Percentiles rank a stretch among this genome's conserved stretches.
These are phyloP conservation scores for Eretmocerus hayati DNA, from an alignment of 2,888 invertebrate species.

Conservation along the genomic window DNA sequence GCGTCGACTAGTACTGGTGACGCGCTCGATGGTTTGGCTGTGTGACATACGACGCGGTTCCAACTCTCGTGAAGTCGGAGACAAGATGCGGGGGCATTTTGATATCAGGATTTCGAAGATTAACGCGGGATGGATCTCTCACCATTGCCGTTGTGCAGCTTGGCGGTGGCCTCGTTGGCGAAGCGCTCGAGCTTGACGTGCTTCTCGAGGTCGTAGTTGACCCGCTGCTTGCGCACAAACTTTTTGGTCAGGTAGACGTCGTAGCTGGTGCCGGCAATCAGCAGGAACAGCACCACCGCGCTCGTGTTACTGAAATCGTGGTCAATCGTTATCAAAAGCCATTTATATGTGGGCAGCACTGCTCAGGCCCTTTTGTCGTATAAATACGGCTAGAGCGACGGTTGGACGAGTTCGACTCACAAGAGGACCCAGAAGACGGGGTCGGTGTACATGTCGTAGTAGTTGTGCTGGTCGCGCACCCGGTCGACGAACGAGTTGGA, in stretches of 20 bases:
- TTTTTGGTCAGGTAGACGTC: constrained; percentile 52
- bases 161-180: constrained; percentile 30
- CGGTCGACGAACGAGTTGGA: constrained; percentile 51
- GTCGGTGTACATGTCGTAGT: constrained; percentile 61
- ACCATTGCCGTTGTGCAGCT: constrained; percentile 38
- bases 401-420: no score
- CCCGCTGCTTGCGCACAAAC: constrained; percentile 26
- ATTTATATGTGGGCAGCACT: no score
- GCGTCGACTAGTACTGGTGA: no score
- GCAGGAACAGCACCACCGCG: constrained; percentile 50
- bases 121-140: no score
- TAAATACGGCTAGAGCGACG: no score
- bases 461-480: constrained; percentile 61
- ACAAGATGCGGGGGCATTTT: no score
- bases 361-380: no score
- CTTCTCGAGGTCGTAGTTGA: constrained; percentile 40
- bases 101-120: no score
- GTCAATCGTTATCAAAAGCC: no score
- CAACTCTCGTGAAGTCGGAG: no score
- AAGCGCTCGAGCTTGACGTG: constrained; percentile 40
- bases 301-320: constrained; percentile 55
- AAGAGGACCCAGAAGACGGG: constrained; percentile 63
- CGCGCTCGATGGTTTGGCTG: no score
- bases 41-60: no score
- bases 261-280: constrained; percentile 63